phyloP scores from a whole-genome alignment of 2,113 vertebrate genomes.

The Sebastes schlegelii region DNA sequence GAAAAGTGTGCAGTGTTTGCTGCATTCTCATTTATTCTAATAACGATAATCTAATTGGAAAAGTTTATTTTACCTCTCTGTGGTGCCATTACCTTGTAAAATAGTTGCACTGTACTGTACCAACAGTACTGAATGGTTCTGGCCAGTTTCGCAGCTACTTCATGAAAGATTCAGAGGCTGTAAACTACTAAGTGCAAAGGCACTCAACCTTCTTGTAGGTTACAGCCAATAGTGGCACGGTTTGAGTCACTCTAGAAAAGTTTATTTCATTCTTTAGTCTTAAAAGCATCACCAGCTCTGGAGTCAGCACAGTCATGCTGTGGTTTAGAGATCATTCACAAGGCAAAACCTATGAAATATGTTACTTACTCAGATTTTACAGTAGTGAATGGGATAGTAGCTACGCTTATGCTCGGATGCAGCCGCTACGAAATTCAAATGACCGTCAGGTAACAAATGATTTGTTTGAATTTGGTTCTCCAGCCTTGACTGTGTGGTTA shows the following conservation, averaged over 20 bases:
- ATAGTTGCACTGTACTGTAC: conserved; percentile 25
- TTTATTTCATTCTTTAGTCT: neutral
- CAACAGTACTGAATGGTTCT: neutral
- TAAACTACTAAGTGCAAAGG: conserved; percentile 71
- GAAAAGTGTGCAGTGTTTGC: neutral
- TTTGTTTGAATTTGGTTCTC: conserved; percentile 13
- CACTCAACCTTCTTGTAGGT: conserved; percentile 54
- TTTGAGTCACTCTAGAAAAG: neutral
- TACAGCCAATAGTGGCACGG: neutral
- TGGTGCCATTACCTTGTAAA: neutral
- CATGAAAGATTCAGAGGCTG: conserved; percentile 75
- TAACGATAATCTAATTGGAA: conserved; percentile 4
- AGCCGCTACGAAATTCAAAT: neutral
- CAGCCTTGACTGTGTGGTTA: neutral
- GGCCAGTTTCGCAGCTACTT: conserved; percentile 38
- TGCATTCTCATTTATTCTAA: neutral
- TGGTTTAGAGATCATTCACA: conserved; percentile 11
- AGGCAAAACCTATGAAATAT: neutral
- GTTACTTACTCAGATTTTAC: conserved; percentile 4
- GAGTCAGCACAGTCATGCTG: neutral
- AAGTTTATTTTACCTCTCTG: conserved; percentile 15
- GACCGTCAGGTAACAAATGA: neutral
- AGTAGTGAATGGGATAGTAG: neutral
- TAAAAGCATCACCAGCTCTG: conserved; percentile 6
- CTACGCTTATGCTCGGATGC: neutral